A percentile compares a stretch with the other conserved stretches of the same genome.
These are phyloP conservation scores for Protophormia terraenovae DNA, from an alignment of 2,888 invertebrate species.

Conservation along the genomic window DNA sequence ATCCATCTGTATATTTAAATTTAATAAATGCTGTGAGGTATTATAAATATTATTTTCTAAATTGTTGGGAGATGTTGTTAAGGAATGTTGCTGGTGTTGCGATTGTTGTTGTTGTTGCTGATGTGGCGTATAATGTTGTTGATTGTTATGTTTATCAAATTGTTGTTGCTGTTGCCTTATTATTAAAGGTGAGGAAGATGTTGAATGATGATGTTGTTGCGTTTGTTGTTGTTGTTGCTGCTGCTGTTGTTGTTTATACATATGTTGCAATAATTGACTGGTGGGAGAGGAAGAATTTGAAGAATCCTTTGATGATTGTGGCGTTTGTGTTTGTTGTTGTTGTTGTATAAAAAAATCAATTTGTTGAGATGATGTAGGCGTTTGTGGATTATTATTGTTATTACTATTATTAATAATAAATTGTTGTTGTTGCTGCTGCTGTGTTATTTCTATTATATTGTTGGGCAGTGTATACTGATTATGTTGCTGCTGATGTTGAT, in stretches of 20 bases:
- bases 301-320: slow-evolving; percentile 37
- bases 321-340: slow-evolving; percentile 1
- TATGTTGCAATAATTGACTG: slow-evolving; percentile 55
- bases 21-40: slow-evolving; percentile 70
- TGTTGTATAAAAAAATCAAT: slow-evolving; percentile 53
- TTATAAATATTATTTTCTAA: slow-evolving; percentile 66
- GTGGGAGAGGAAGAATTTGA: slow-evolving; percentile 59
- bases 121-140: slow-evolving; percentile 58
- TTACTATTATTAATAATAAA: slow-evolving; percentile 39
- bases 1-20: slow-evolving; percentile 70
- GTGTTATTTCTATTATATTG: slow-evolving; percentile 32
- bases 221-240: slow-evolving; percentile 43
- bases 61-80: slow-evolving; percentile 71
- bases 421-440: slow-evolving; percentile 53
- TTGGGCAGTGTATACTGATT: slow-evolving; percentile 69
- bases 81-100: slow-evolving; percentile 71
- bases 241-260: slow-evolving; percentile 55
- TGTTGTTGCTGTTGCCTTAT: slow-evolving; percentile 68
- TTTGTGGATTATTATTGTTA: slow-evolving; percentile 4
- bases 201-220: slow-evolving; percentile 64
- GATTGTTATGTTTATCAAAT: slow-evolving; percentile 66
- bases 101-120: slow-evolving; percentile 68
- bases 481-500: slow-evolving; percentile 66
- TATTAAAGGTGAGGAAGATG: slow-evolving; percentile 73
- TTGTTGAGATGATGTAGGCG: slow-evolving; percentile 32